Percentiles rank a stretch among this genome's conserved stretches.
phyloP scores from a whole-genome alignment of 2,797 vertebrate species.

The Morus bassanus region DNA sequence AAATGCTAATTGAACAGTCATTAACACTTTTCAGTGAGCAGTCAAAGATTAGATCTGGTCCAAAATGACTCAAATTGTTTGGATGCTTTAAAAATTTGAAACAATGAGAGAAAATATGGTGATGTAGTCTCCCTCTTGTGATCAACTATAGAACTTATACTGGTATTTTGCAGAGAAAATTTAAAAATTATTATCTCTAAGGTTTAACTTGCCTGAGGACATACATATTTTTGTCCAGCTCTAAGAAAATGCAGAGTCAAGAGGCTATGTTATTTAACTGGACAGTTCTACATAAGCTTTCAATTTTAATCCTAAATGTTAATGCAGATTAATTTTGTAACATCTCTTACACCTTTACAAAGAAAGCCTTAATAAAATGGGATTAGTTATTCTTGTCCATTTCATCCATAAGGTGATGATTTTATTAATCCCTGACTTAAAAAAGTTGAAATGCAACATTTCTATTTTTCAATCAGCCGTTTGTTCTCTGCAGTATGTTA shows the following conservation, averaged over 20 bases:
- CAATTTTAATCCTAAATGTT: background rate
- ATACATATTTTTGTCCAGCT: background rate
- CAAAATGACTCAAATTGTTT: background rate
- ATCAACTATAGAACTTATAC: background rate
- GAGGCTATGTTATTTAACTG: background rate
- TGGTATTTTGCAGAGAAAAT: background rate
- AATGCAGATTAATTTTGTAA: constrained; percentile 16
- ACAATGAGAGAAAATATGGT: background rate
- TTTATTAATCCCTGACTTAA: constrained; percentile 4
- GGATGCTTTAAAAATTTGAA: constrained; percentile 3
- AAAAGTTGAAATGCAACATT: background rate
- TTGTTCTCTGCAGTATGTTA: constrained; percentile 10
- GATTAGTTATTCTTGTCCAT: constrained; percentile 3
- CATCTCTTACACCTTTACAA: constrained; percentile 43
- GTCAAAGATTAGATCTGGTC: background rate
- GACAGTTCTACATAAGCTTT: background rate
- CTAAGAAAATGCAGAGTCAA: background rate
- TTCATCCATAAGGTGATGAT: constrained; percentile 9
- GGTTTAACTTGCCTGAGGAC: background rate
- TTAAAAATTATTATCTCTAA: background rate
- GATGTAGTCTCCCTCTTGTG: constrained; percentile 41
- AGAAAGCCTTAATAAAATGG: constrained; percentile 43
- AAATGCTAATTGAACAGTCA: background rate
- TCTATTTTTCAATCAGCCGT: background rate
- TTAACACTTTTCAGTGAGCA: background rate